Evolutionary conservation across 2,888 invertebrate genomes (phyloP), one percentile per base, ranked within the genome.

Genomic region (Eurois occulta): DNA sequence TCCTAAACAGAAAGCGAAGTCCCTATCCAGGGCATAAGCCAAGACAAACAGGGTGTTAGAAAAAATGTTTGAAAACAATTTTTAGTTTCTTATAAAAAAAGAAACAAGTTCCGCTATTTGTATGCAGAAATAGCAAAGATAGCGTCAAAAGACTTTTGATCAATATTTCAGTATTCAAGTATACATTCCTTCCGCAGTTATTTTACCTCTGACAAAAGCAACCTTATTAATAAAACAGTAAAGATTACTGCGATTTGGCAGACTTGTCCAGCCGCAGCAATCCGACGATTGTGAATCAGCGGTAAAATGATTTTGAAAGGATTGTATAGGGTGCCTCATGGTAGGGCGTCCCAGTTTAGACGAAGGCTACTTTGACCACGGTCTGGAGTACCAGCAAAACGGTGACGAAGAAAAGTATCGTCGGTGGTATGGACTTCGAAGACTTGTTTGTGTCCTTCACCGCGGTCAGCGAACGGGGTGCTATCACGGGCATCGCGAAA

Each of bases 321-420:
- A 65, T 41, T 41, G 41, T 18, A n/a, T n/a, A 65, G n/a, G n/a
- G 5, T 81, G 43, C 43, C 77, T 81, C 81, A 72, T 64, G 77
- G 70, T 70, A 71, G 74, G 78, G 43, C 68, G 5, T 66, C 71
- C 43, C 21, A 62, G 43, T 74, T 88, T 91, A 95, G 66, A 94
- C 93, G 72, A 95, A 90, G 32, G 94, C 90, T 7, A 96, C 96
- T 87, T 95, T 95, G 52, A 93, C 95, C 0, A 95, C 96, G 0
- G 96, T 96, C 82, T 96, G 96, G 3, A 96, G 90, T 0, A 96
- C 90, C 24, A 96, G 87, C 0, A 96, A 89, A 0, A 96, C 91
- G 21, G 96, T 95, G 69, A 96, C 94, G 82, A 96, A 96, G 91
- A 95, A 95, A 13, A 96, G 78, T 2, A 96, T 93, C 0, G 93